Evolutionary conservation across 2,797 vertebrate genomes (phyloP), one percentile per base, ranked within the genome.

Genomic region (Graptemys geographica): DNA sequence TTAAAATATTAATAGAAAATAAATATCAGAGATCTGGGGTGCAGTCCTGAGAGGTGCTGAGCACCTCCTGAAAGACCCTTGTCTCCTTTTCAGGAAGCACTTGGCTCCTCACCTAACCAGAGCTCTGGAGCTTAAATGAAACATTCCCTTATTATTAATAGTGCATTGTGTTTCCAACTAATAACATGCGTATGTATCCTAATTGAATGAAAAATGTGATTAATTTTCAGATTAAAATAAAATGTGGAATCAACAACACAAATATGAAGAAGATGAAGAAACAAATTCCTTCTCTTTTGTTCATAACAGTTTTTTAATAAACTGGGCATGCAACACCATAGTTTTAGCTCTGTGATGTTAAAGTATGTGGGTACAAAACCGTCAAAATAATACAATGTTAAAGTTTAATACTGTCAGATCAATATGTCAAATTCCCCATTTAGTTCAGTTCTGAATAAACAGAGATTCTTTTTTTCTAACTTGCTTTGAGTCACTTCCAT

Each of bases 311-410:
- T 91, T 95, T 96, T 94, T 95, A 89, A 95, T 89, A 95, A 94
- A 90, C 6, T 31, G 93, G 88, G 83, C 81, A 92, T 86, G 69
- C 93, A 94, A 87, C 82, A 93, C 83, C 93, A 86, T 93, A 96
- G 90, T 90, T 95, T 96, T 93, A 97, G 0, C 0, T 95, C 87
- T 79, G 37, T 88, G 44, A 94, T 96, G 92, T 96, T 96, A 37
- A 89, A 96, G 53, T 27, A 89, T 94, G 90, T 87, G 93, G 91
- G 90, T 92, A 97, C 94, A 97, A 95, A 96, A 95, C 96, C 92
- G 83, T 37, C 92, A 96, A 93, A 88, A 95, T 92, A 93, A 95
- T 92, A 95, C 95, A 93, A 88, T 0, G 52, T 96, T 97, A 96
- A 96, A 94, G 93, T 96, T 95, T 96, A 94, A 95, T 94, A 93